Evolutionary conservation across 1,140 invertebrate species (phyloP).

Genomic region (Steinernema feltiae): DNA sequence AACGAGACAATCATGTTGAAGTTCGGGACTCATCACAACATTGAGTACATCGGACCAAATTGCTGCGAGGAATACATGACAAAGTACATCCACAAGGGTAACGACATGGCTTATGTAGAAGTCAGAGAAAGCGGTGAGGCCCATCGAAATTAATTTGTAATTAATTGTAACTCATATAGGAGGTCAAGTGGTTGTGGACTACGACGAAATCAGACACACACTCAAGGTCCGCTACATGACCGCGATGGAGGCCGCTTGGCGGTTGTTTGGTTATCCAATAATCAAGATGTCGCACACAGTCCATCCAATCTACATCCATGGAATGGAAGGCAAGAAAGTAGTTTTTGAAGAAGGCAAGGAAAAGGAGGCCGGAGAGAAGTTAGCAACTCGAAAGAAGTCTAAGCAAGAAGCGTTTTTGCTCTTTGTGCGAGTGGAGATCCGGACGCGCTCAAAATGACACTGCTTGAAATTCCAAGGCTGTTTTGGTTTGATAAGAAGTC

Average conservation of each 20-base stretch:
- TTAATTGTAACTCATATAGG: no score
- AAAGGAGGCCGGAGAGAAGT: background rate
- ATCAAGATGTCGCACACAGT: background rate
- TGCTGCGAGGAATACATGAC: background rate
- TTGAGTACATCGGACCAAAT: no score
- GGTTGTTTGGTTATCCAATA: background rate
- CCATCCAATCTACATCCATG: background rate
- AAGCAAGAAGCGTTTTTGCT: background rate
- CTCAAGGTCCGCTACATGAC: background rate
- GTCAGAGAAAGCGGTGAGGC: background rate
- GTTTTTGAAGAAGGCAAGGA: background rate
- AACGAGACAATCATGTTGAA: no score
- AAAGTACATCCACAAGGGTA: background rate
- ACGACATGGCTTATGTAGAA: background rate
- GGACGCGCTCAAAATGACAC: background rate
- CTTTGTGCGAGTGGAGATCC: background rate
- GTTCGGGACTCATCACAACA: no score
- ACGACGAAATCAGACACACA: background rate
- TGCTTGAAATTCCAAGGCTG: background rate
- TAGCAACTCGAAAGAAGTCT: background rate
- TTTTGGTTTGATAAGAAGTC: background rate
- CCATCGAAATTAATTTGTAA: background rate
- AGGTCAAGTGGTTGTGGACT: background rate
- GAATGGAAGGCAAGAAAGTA: background rate
- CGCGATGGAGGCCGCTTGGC: background rate